Evolutionary conservation across 2,113 vertebrate species (phyloP).

Genomic region (Triplophysa siluroides): DNA sequence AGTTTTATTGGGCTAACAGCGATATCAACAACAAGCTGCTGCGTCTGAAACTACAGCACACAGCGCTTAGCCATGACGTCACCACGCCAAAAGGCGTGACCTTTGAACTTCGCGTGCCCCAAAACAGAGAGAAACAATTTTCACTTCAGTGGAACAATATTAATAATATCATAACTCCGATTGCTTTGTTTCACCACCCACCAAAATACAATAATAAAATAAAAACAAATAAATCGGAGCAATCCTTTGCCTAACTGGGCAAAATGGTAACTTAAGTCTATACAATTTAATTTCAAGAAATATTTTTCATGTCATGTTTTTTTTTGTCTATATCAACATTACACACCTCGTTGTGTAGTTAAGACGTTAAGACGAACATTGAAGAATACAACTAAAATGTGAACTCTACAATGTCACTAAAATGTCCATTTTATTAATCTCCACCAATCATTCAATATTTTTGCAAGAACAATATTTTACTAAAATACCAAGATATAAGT

Average conservation of each 20-base stretch:
- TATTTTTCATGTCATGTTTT: neutral
- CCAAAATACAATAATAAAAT: neutral
- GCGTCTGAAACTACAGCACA: conserved; percentile 54
- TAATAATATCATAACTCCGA: neutral
- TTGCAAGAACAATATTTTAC: neutral
- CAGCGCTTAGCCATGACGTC: conserved; percentile 60
- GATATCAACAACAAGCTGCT: conserved; percentile 75
- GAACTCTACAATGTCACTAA: neutral
- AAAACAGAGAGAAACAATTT: neutral
- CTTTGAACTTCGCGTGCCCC: conserved; percentile 49
- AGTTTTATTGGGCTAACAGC: conserved; percentile 68
- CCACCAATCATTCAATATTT: neutral
- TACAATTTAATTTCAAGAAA: neutral
- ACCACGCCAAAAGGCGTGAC: conserved; percentile 34
- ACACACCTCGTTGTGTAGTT: neutral
- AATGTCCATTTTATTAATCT: neutral
- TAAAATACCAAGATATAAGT: neutral
- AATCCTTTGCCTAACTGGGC: neutral
- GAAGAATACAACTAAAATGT: neutral
- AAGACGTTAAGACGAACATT: neutral
- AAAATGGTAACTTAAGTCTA: neutral
- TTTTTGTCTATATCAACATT: conserved; percentile 30
- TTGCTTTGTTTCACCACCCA: neutral
- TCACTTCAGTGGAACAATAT: neutral
- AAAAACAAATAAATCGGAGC: neutral